These are phyloP conservation scores for Squalus acanthias DNA, from an alignment of 2,797 vertebrate species.

Conservation along the genomic window DNA sequence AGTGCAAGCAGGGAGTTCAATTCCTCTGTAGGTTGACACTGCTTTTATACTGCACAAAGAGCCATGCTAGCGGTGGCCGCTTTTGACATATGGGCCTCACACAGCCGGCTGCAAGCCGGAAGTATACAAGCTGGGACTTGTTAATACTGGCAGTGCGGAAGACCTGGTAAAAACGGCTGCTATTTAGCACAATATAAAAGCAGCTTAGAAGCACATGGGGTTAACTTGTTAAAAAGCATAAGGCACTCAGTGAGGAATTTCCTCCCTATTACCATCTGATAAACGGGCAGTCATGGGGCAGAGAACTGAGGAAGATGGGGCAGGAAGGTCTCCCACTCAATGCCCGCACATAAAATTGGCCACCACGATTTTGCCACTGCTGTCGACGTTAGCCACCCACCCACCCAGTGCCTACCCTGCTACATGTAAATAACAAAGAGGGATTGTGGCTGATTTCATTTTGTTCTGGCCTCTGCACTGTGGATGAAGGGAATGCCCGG, in stretches of 20 bases:
- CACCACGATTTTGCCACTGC: not conserved
- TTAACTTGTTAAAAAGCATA: not conserved
- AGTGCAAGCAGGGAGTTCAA: not conserved
- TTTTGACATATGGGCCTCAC: not conserved
- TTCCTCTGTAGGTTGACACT: not conserved
- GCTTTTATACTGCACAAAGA: not conserved
- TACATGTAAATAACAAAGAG: not conserved
- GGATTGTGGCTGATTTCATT: not conserved
- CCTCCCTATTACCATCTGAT: not conserved
- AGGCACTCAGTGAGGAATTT: not conserved
- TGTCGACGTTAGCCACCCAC: not conserved
- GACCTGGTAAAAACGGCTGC: not conserved
- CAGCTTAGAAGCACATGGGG: not conserved
- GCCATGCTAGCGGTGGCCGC: not conserved
- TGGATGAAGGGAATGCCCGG: not conserved
- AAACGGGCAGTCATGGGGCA: not conserved
- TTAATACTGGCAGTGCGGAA: not conserved
- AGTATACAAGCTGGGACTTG: not conserved
- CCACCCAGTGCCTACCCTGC: not conserved
- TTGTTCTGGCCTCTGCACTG: not conserved
- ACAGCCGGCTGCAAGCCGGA: not conserved
- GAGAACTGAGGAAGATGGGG: not conserved
- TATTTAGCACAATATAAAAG: not conserved
- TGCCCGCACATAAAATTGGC: not conserved
- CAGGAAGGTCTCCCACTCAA: not conserved